Base-by-base conservation (phyloP, 2,113 vertebrate genomes). In the Tricholaema leucomelas region DNA sequence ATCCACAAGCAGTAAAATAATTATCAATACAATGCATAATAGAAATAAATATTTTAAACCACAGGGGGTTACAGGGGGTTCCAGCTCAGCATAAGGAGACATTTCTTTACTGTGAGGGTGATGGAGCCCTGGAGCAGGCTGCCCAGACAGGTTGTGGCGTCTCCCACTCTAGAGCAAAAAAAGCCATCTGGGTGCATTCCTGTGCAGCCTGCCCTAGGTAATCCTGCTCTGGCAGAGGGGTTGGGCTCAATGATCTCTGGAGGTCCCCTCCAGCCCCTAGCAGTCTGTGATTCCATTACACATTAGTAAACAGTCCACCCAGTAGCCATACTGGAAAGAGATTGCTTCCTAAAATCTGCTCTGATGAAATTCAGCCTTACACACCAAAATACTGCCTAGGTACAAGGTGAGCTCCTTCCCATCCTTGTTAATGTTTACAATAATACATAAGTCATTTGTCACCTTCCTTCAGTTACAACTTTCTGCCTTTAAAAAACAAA, bases 1-100 rank as follows among this genome's bases (percentile, higher is more conserved):
- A 90, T 71, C 65, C 56, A 67, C 15, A 52, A 59, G 72, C 76
- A 85, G 28, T 88, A 90, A 78, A 85, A 64, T 52, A 91, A 50
- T 56, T 59, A 86, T 46, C 86, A 75, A 78, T 78, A 77, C 71
- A 70, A 72, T 56, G 88, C 10, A 25, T 61, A 31, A 15, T 31
- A 15, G 79, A 80, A 91, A 61, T 1, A 83, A 76, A 64, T 16
- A 55, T 31, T 89, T 70, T 9, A 55, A 80, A 77, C 15, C 42
- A 82, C 46, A 12, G 48, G 48, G 24, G 48, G 21, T 50, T 50
- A 82, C 46, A 12, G 48, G 48, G 24, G 48, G 21, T 50, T 50
- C 48, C 21, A 23, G 21, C 21, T 50, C 48, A 50, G 8, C 21
- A 50, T 50, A 50, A 50, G 48, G 48, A 50, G 48, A 50, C 23